Base-by-base conservation (phyloP, 2,113 vertebrate genomes). In the Chlorocebus sabaeus region DNA sequence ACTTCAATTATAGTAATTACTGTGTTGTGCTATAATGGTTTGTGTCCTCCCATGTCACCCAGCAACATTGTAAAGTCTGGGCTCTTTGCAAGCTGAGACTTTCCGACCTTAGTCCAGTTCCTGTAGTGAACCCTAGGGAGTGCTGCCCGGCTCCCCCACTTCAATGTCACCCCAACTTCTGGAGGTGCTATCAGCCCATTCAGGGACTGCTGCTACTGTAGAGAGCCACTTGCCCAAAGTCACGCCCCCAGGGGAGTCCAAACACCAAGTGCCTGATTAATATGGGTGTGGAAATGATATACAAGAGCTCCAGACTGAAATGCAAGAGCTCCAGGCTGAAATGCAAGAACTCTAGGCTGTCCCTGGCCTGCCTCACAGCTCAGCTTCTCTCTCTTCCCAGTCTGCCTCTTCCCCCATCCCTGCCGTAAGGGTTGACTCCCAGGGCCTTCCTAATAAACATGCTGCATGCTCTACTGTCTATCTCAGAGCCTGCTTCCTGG, bases 161-260 rank as follows among this genome's bases (percentile, higher is more conserved):
- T 72, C 43, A 67, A 16, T 82, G 17, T 8, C 17, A 48, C 14
- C 25, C 22, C 25, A 7, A 18, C 35, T 43, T 16, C 50, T 70
- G 14, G 25, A 16, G 22, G 9, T 18, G 13, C 92, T 25, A 7
- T 61, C 23, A 22, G 22, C n/a, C 7, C 45, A 30, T 86, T 35
- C 8, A 8, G 38, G 57, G 20, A 38, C 25, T 55, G 6, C 38
- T 80, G 17, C 10, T 57, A 30, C 55, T 80, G 14, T 2, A 38
- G 35, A 73, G 6, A 84, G 43, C 32, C 2, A 6, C 25, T 52
- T 96, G 45, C 20, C 14, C 27, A 43, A 32, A 52, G 50, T 48
- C 8, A 16, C 0, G 0, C 0, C 27, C 17, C 8, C 5, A 3
- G 43, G 17, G 11, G 13, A 64, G 50, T 16, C 61, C 43, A 32